Evolutionary conservation across 2,888 invertebrate species (phyloP), one percentile per base, ranked within the genome.

Genomic region (Trachelus troglodyta): DNA sequence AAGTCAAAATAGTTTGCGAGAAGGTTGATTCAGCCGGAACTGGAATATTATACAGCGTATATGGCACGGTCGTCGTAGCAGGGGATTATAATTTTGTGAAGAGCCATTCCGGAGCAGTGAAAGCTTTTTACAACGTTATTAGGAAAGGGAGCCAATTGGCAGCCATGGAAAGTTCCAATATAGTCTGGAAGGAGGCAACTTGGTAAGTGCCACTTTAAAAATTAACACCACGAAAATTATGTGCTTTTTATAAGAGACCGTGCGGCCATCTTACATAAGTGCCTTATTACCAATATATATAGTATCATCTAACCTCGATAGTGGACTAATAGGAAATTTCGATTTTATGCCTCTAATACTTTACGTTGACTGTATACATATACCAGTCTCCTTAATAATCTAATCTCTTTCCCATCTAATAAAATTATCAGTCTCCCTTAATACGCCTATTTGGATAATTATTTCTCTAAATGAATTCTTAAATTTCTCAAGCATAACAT

Each of bases 191-290:
- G 56, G 23, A 56, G 23, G 56, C 23, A 56, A 81, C 78, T 79
- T 75, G 75, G 80, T 83, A 81, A 84, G 86, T 83, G 83, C 82
- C 83, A 79, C 87, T 87, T 83, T 79, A 87, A 87, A 87, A 86
- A 87, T 87, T 87, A 87, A 85, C 87, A 15, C 56, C 83, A 80
- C 79, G 82, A 85, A 84, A 86, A 87, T 87, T 85, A 84, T 84
- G 83, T 81, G 82, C 81, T 81, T 84, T 82, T 81, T 82, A 81
- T 77, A 81, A 75, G 56, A 23, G 56, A 56, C 56, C 56, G 6
- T 15, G 56, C 40, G 23, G 23, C 23, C 56, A 23, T 56, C 56
- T 56, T 56, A 56, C 23, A 56, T 9, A 56, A 56, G 56, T 56
- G 56, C 56, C 56, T 56, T 56, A 56, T 56, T 56, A 56, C 56